Conservation (phyloP, 37 sponge, comb jelly and placozoan species). For the Agelas oroides region DNA sequence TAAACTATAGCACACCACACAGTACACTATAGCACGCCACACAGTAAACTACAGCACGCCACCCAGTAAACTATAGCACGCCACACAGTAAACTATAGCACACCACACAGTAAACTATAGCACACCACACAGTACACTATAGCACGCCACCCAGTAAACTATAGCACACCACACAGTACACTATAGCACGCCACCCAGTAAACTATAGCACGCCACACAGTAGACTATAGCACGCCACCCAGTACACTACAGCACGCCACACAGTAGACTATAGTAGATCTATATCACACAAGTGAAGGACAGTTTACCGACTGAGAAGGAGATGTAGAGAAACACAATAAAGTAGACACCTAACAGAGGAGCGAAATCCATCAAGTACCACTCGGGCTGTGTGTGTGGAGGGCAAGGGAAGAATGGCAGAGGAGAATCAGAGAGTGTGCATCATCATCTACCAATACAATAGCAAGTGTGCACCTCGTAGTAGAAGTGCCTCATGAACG, state of each 20-base stretch:
- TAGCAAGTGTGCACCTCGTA: constrained; percentile 57
- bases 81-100: background rate
- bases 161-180: background rate
- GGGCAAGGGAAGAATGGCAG: background rate
- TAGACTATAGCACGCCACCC: no score
- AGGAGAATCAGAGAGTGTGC: background rate
- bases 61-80: background rate
- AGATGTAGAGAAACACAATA: constrained; percentile 93
- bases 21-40: background rate
- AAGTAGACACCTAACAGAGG: constrained; percentile 80
- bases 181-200: background rate
- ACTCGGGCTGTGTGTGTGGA: constrained; percentile 45
- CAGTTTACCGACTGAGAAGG: constrained; percentile 92
- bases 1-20: background rate
- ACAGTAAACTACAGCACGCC: no score
- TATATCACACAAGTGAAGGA: no score
- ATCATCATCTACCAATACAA: background rate
- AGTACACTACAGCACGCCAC: background rate
- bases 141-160: background rate
- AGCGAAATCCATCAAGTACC: constrained; percentile 71
- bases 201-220: background rate
- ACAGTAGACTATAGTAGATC: background rate
- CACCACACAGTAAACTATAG: background rate
- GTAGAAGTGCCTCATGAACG: constrained; percentile 64
- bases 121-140: background rate